These are phyloP conservation scores for Pao palembangensis DNA, from an alignment of 2,113 vertebrate genomes.

Conservation along the genomic window DNA sequence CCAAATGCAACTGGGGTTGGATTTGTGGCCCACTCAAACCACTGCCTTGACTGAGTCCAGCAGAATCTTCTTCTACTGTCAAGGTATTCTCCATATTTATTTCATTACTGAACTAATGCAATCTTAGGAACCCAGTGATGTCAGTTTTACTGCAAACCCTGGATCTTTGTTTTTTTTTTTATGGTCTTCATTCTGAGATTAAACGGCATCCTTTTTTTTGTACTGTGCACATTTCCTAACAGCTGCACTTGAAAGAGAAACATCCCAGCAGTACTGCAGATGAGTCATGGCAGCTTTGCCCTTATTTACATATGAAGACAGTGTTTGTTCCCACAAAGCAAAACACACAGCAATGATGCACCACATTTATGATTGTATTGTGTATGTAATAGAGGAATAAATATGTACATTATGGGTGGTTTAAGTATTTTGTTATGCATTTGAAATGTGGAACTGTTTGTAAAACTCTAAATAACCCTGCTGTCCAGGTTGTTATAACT, in stretches of 20 bases:
- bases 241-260: neutral
- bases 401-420: conserved; percentile 16
- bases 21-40: conserved; percentile 34
- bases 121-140: neutral
- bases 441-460: conserved; percentile 6
- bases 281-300: conserved; percentile 32
- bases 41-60: conserved; percentile 6
- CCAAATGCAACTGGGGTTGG: conserved; percentile 36
- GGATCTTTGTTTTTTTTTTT: neutral
- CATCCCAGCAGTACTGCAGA: conserved; percentile 1
- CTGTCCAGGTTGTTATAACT: neutral
- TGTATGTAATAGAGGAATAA: conserved; percentile 2
- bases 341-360: neutral
- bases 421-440: conserved; percentile 29
- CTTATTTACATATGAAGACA: conserved; percentile 12
- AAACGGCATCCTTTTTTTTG: neutral
- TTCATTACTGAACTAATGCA: neutral
- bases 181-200: neutral
- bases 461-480: conserved; percentile 7
- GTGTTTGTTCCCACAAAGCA: neutral
- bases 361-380: conserved; percentile 3
- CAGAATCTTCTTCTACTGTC: conserved; percentile 16
- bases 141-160: conserved; percentile 1
- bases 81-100: neutral
- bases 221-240: conserved; percentile 1